phyloP scores from a whole-genome alignment of 2,888 invertebrate species.

The Parnassius mnemosyne region DNA sequence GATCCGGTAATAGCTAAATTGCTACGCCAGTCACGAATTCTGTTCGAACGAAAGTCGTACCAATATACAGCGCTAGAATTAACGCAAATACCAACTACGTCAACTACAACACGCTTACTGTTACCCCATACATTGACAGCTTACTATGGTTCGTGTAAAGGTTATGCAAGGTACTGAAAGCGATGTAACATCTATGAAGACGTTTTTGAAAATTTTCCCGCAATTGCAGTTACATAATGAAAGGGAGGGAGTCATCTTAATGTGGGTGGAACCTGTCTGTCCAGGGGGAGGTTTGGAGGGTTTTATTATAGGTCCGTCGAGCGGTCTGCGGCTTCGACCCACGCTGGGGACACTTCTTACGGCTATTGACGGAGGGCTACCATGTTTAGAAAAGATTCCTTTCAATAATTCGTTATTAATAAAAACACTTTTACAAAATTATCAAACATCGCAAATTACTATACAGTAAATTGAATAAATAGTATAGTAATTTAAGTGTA shows the following conservation, averaged over 20 bases:
- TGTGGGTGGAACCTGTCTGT: conserved; percentile 51
- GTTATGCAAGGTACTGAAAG: background rate
- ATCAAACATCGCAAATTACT: too few relatives aligned
- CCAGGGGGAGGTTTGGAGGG: conserved; percentile 48
- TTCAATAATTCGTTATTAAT: background rate
- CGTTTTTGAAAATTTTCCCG: conserved; percentile 16
- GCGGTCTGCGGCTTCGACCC: conserved; percentile 56
- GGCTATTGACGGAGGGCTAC: conserved; percentile 60
- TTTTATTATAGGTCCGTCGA: conserved; percentile 65
- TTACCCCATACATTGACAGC: conserved; percentile 12
- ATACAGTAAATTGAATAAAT: too few relatives aligned
- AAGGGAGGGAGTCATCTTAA: conserved; percentile 60
- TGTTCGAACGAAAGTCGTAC: conserved; percentile 66
- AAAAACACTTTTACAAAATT: too few relatives aligned
- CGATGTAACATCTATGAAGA: conserved; percentile 5
- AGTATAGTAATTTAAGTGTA: too few relatives aligned
- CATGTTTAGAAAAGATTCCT: conserved; percentile 39
- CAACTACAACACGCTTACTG: background rate
- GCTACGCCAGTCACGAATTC: conserved; percentile 64
- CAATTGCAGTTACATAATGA: conserved; percentile 20
- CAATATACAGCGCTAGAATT: conserved; percentile 56
- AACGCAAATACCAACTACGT: conserved; percentile 36
- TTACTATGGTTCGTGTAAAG: background rate
- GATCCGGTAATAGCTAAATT: conserved; percentile 53
- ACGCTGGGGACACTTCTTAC: conserved; percentile 66